Base-by-base conservation (phyloP, 2,888 invertebrate species). In the Helicoverpa assulta region DNA sequence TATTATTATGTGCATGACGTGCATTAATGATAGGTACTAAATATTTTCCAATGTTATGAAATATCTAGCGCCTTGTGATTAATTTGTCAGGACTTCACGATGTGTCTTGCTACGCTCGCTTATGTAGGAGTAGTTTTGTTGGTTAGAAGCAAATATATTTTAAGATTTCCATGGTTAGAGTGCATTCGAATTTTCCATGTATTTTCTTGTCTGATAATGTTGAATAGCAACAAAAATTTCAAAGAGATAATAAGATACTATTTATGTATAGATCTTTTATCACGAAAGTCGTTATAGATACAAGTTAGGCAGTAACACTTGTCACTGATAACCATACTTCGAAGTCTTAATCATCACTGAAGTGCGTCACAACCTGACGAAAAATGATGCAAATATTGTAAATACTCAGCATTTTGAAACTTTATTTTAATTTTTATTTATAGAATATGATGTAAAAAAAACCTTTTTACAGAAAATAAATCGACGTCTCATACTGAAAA, bases 181-280 rank as follows among this genome's bases (percentile, higher is more conserved):
- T 7, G 21, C 21, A 21, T 21, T 21, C 1, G 33, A 16, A 43
- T 3, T 43, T 5, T 43, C 43, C 43, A 16, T 40, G 14, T 10
- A 40, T 3, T 10, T 10, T 10, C 16, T 19, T 54, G 47, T 59
- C 37, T 70, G 70, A 43, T 29, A 54, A 47, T 59, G 37, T 12
- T 50, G 12, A 59, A n/a, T 54, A 59, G n/a, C 37, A 69, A 10
- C n/a, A 40, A 40, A 18, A 19, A 50, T 19, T 26, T 8, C 10
- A 19, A 47, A 8, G 19, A 47, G 26, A 26, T 47, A 14, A 8
- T 33, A 4, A n/a, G 33, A 14, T 29, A 40, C 26, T 12, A 19
- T 10, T 5, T 33, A 37, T 16, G 5, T 40, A 58, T 19, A 16
- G 29, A 21, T 37, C 5, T 56, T 33, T 37, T 21, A 43, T 5